These are phyloP conservation scores for Papio anubis DNA, from an alignment of 2,113 vertebrate species.

Conservation along the genomic window DNA sequence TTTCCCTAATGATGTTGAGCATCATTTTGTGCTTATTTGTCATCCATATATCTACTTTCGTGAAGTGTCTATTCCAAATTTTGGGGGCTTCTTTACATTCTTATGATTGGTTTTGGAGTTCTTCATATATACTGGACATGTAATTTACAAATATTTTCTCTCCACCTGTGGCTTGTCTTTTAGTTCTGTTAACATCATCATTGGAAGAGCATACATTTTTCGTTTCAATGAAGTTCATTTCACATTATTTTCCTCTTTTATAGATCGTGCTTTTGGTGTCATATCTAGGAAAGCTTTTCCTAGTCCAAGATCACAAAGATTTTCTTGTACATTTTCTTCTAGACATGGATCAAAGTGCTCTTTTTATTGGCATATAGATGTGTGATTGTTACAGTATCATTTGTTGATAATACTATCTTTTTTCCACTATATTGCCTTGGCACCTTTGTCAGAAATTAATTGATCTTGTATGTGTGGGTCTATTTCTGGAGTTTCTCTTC, in stretches of 20 bases:
- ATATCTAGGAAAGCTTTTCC: conserved; percentile 13
- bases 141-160: background rate
- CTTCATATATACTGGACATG: background rate
- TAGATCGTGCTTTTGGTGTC: background rate
- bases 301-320: background rate
- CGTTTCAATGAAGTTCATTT: background rate
- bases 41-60: background rate
- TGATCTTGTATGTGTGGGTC: background rate
- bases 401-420: background rate
- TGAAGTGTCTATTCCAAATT: conserved; percentile 8
- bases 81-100: background rate
- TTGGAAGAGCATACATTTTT: conserved; percentile 5
- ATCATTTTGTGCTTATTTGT: background rate
- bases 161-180: background rate
- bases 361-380: background rate
- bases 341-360: background rate
- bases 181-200: background rate
- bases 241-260: conserved; percentile 18
- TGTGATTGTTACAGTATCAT: background rate
- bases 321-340: background rate
- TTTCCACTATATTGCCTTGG: background rate
- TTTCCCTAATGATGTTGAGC: background rate
- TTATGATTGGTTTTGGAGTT: conserved; percentile 22
- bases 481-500: conserved; percentile 25
- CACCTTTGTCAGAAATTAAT: background rate